Percentiles rank a stretch among this genome's conserved stretches.
These are phyloP conservation scores for Melanotaenia parkinsoni DNA, from an alignment of 2,797 vertebrate genomes.

Conservation along the genomic window DNA sequence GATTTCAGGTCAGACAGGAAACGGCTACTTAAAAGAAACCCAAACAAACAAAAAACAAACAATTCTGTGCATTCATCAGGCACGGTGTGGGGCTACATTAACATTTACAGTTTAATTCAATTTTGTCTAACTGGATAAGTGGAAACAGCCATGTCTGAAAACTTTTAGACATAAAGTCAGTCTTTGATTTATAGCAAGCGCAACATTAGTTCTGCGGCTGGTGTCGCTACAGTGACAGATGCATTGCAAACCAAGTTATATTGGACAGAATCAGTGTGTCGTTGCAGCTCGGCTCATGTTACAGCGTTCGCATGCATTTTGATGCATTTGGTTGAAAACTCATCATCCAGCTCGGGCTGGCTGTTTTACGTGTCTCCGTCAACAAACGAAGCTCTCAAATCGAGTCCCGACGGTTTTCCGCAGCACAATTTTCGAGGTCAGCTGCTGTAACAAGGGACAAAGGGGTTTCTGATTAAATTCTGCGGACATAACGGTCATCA, in stretches of 20 bases:
- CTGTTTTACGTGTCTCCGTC: constrained; percentile 23
- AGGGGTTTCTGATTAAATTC: constrained; percentile 67
- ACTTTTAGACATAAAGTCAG: background rate
- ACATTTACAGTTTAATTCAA: constrained; percentile 19
- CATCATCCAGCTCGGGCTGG: constrained; percentile 10
- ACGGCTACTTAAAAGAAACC: constrained; percentile 38
- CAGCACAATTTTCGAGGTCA: constrained; percentile 66
- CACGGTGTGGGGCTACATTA: background rate
- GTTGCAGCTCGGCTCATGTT: background rate
- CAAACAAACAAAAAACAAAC: constrained; percentile 10
- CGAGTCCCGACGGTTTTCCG: constrained; percentile 42
- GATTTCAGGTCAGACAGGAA: constrained; percentile 33
- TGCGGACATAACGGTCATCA: constrained; percentile 54
- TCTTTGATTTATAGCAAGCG: background rate
- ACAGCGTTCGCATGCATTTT: background rate
- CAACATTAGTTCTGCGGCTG: background rate
- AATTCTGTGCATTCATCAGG: constrained; percentile 17
- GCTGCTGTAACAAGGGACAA: constrained; percentile 64
- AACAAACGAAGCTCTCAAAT: constrained; percentile 42
- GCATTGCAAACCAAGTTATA: background rate
- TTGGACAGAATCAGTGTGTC: background rate
- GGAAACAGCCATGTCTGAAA: background rate
- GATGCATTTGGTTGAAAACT: constrained; percentile 10
- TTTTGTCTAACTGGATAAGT: constrained; percentile 5
- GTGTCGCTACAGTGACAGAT: background rate